These are phyloP conservation scores for Eulacestoma nigropectus DNA, from an alignment of 2,113 vertebrate genomes.

Conservation along the genomic window DNA sequence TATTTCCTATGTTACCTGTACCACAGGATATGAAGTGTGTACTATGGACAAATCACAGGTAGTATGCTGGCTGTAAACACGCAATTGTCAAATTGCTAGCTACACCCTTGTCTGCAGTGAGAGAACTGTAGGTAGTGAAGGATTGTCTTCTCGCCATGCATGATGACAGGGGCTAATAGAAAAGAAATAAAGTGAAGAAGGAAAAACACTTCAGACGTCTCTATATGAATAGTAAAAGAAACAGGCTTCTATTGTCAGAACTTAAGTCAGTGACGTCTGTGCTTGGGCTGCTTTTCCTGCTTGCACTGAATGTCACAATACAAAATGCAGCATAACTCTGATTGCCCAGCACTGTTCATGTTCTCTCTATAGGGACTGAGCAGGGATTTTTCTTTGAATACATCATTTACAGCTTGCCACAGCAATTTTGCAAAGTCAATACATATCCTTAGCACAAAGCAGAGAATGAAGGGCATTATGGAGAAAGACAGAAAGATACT, in stretches of 20 bases:
- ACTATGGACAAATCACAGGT: neutral
- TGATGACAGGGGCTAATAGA: neutral
- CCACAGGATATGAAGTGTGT: neutral
- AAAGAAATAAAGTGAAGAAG: constrained; percentile 1
- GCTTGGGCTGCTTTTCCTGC: constrained; percentile 23
- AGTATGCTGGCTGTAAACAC: neutral
- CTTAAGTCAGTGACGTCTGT: neutral
- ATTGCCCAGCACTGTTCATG: constrained; percentile 27
- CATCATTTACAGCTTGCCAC: constrained; percentile 43
- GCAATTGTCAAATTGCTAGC: neutral
- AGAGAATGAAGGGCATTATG: constrained; percentile 54
- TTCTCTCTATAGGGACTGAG: constrained; percentile 36
- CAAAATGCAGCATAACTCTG: constrained; percentile 35
- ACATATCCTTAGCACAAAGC: constrained; percentile 48
- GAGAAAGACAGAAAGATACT: constrained; percentile 11
- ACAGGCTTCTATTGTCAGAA: constrained; percentile 10
- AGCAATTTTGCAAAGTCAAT: constrained; percentile 52
- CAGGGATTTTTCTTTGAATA: constrained; percentile 56
- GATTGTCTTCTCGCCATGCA: neutral
- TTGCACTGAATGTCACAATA: constrained; percentile 31
- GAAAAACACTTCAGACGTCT: neutral
- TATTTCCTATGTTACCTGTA: neutral
- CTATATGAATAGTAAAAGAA: neutral
- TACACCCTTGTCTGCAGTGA: neutral
- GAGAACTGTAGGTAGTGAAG: neutral